phyloP scores from a whole-genome alignment of 2,797 vertebrate genomes.

The Muscicapa comitata region DNA sequence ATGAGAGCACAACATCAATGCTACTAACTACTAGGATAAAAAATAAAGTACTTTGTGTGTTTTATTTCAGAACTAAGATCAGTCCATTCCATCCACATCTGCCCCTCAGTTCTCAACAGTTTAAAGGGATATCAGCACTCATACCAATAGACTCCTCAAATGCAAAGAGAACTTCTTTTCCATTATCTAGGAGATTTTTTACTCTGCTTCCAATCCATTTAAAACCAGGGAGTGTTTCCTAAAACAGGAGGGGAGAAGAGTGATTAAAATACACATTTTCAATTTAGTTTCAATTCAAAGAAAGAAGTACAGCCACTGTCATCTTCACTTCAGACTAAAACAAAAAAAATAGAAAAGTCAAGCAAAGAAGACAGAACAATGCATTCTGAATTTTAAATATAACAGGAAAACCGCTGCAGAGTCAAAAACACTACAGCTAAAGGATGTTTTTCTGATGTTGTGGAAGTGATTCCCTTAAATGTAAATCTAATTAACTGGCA shows the following conservation, averaged over 20 bases:
- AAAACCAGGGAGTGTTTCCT: conserved; percentile 97
- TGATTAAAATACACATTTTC: background rate
- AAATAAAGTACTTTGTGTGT: background rate
- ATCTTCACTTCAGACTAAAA: background rate
- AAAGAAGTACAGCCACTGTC: background rate
- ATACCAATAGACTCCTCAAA: conserved; percentile 97
- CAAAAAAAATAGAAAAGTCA: too few species aligned
- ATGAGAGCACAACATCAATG: background rate
- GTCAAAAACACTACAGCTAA: background rate
- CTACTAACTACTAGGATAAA: background rate
- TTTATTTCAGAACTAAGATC: background rate
- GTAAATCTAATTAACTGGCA: background rate
- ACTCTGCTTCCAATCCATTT: conserved; percentile 96
- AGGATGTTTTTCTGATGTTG: background rate
- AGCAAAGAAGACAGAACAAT: rapidly evolving
- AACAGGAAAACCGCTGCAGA: background rate
- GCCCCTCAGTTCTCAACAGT: background rate
- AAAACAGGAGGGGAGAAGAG: background rate
- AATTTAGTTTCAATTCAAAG: background rate
- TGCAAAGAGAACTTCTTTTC: conserved; percentile 88
- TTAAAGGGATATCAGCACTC: background rate
- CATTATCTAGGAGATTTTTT: conserved; percentile 82
- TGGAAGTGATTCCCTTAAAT: background rate
- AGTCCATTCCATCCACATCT: rapidly evolving
- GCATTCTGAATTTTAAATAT: background rate